phyloP scores from a whole-genome alignment of 2,113 vertebrate genomes.

The Campylomormyrus tamandua region DNA sequence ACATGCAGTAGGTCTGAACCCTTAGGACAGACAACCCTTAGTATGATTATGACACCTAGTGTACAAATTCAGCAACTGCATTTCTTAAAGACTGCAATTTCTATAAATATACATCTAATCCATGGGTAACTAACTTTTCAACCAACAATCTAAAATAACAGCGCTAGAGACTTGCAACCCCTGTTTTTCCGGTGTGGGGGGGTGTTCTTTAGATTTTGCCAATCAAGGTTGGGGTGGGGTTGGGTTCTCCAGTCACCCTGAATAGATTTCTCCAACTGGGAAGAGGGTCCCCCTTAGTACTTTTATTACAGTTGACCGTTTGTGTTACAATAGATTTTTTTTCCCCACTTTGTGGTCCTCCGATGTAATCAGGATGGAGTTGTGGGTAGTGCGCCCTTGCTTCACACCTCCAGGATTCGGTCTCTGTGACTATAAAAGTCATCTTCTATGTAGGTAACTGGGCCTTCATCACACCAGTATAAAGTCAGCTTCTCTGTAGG shows the following conservation, averaged over 20 bases:
- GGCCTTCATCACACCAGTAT: too few relatives aligned
- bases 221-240: neutral
- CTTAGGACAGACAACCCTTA: neutral
- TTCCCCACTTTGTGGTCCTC: too few relatives aligned
- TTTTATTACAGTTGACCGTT: too few relatives aligned
- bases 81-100: neutral
- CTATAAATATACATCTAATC: neutral
- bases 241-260: neutral
- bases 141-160: neutral
- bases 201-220: neutral
- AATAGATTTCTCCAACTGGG: too few relatives aligned
- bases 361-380: neutral
- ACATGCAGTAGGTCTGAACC: neutral
- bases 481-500: too few relatives aligned
- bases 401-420: neutral
- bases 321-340: too few relatives aligned
- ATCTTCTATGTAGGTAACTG: too few relatives aligned
- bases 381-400: neutral
- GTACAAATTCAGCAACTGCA: neutral
- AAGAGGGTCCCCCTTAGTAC: too few relatives aligned
- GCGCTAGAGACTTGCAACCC: neutral
- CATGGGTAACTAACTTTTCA: neutral
- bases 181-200: neutral
- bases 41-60: neutral
- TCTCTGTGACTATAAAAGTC: neutral